Percentiles rank a stretch among this genome's conserved stretches.
Conservation (phyloP, 2,113 vertebrate genomes). For the Megaceryle maxima region DNA sequence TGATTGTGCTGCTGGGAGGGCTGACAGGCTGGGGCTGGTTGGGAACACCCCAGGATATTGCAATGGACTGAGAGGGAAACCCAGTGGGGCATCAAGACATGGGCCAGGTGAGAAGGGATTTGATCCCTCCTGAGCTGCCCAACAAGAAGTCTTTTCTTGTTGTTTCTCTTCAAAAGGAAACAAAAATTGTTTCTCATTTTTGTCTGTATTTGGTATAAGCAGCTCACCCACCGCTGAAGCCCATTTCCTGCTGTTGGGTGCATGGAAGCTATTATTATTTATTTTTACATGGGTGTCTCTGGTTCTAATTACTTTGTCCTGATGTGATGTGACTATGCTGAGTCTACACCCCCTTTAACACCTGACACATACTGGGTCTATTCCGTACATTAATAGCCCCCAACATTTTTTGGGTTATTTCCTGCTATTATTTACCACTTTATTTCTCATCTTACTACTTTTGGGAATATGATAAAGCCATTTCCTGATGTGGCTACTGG, state of each 20-base stretch:
- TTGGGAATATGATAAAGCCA: neutral
- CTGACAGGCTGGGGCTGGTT: neutral
- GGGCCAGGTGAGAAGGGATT: neutral
- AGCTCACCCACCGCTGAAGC: neutral
- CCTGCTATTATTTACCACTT: neutral
- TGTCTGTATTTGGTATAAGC: neutral
- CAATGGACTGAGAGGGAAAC: accelerated
- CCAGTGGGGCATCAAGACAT: accelerated
- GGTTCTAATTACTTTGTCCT: neutral
- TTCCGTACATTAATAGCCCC: neutral
- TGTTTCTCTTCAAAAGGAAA: neutral
- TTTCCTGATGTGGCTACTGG: neutral
- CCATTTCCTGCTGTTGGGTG: slow-evolving; percentile 4
- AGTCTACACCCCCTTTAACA: neutral
- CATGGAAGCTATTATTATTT: slow-evolving; percentile 8
- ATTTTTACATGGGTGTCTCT: neutral
- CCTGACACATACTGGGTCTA: neutral
- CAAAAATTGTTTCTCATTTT: neutral
- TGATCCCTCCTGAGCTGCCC: neutral
- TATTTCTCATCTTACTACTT: neutral
- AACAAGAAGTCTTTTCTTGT: accelerated
- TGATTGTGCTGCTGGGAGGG: neutral
- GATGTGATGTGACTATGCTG: neutral
- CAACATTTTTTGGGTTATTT: neutral
- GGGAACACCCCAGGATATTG: accelerated